Evolutionary conservation across 1,140 invertebrate species (phyloP).

Genomic region (Drepana arcuata): DNA sequence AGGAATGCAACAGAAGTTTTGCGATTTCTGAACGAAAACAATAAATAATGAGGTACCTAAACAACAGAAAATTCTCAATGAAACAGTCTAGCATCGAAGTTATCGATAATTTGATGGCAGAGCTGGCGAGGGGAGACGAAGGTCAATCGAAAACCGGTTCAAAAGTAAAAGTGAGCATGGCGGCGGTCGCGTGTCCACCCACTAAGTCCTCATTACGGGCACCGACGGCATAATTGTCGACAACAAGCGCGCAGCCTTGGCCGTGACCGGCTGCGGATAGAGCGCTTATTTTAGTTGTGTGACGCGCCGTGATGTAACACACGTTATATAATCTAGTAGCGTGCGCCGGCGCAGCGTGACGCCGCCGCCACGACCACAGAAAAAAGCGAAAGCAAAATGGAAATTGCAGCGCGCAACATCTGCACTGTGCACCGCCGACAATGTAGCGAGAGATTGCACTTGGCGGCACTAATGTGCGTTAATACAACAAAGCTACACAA

Average conservation of each 20-base stretch:
- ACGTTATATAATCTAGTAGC: slow-evolving; percentile 47
- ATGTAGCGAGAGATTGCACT: no score
- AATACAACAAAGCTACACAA: no score
- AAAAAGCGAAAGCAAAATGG: slow-evolving; percentile 58
- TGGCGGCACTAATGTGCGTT: no score
- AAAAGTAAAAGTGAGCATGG: slow-evolving; percentile 62
- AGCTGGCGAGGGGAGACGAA: slow-evolving; percentile 28
- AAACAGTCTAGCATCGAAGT: no score
- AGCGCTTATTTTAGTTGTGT: slow-evolving; percentile 62
- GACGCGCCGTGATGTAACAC: slow-evolving; percentile 58
- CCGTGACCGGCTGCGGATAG: slow-evolving; percentile 59
- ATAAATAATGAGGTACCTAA: no score
- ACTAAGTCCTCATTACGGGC: slow-evolving; percentile 65
- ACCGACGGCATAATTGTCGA: slow-evolving; percentile 55
- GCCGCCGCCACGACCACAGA: slow-evolving; percentile 14
- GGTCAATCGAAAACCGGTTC: slow-evolving; percentile 50
- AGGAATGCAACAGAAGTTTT: no score
- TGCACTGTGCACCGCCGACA: neutral
- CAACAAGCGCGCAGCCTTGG: slow-evolving; percentile 58
- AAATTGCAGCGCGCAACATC: slow-evolving; percentile 31
- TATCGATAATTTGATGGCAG: no score
- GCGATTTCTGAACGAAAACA: no score
- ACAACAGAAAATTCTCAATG: no score
- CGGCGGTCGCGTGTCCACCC: slow-evolving; percentile 54
- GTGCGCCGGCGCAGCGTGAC: slow-evolving; percentile 48